A percentile compares a stretch with the other conserved stretches of the same genome.
phyloP scores from a whole-genome alignment of 2,113 vertebrate species.

The Calyptomena viridis region DNA sequence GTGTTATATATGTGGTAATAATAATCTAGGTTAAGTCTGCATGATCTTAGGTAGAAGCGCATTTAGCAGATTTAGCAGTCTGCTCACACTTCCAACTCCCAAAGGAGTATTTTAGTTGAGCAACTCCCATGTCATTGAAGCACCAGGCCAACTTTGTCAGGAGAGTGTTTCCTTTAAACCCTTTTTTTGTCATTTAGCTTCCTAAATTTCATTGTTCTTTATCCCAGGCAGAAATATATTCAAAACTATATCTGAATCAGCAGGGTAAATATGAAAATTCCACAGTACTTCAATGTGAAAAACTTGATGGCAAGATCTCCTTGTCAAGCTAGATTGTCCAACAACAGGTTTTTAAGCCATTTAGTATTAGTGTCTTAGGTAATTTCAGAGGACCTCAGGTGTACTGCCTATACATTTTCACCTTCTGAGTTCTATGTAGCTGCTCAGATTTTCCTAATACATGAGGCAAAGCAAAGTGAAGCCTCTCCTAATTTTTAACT shows the following conservation, averaged over 20 bases:
- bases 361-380: neutral
- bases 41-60: neutral
- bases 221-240: neutral
- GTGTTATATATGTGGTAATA: neutral
- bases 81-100: neutral
- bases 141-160: neutral
- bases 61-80: neutral
- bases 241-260: neutral
- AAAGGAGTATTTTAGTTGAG: neutral
- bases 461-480: neutral
- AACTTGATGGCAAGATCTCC: neutral
- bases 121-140: neutral
- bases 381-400: neutral
- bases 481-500: neutral
- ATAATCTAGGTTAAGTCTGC: neutral
- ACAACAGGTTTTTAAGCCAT: neutral
- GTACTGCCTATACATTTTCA: neutral
- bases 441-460: neutral
- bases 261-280: neutral
- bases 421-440: neutral
- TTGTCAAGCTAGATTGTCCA: neutral
- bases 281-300: neutral
- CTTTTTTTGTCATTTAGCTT: neutral
- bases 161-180: neutral
- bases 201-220: neutral